phyloP scores from a whole-genome alignment of 2,888 invertebrate genomes.

The Enchytraeus crypticus region DNA sequence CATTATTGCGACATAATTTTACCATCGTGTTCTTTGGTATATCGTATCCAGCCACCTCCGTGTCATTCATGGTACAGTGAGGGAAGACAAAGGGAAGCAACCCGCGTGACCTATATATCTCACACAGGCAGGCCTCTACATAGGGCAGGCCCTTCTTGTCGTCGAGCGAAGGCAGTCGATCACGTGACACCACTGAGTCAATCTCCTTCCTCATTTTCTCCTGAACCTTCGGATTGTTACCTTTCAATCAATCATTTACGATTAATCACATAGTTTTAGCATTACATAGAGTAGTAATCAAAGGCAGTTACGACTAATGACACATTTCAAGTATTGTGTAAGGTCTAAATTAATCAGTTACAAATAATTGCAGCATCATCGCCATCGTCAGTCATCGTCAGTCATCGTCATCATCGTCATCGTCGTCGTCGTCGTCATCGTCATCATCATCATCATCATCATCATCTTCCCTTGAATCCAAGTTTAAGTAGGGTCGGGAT shows the following conservation, averaged over 20 bases:
- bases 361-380: too few species aligned
- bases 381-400: too few species aligned
- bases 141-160: background rate
- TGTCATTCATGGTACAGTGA: conserved; percentile 3
- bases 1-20: too few species aligned
- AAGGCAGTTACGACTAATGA: too few species aligned
- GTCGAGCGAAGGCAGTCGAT: conserved; percentile 1
- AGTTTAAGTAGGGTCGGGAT: too few species aligned
- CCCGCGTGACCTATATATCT: background rate
- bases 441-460: too few species aligned
- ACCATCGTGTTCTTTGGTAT: background rate
- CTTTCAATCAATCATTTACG: background rate
- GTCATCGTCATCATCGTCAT: too few species aligned
- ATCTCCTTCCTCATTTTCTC: background rate
- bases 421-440: too few species aligned
- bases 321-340: too few species aligned
- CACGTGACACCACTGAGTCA: background rate
- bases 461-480: too few species aligned
- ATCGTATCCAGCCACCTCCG: background rate
- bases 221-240: background rate
- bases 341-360: too few species aligned
- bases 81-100: conserved; percentile 6
- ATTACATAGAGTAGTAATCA: too few species aligned
- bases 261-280: background rate
- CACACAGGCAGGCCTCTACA: conserved; percentile 3